Evolutionary conservation across 2,113 vertebrate species (phyloP).

Genomic region (Ploceus nigricollis): DNA sequence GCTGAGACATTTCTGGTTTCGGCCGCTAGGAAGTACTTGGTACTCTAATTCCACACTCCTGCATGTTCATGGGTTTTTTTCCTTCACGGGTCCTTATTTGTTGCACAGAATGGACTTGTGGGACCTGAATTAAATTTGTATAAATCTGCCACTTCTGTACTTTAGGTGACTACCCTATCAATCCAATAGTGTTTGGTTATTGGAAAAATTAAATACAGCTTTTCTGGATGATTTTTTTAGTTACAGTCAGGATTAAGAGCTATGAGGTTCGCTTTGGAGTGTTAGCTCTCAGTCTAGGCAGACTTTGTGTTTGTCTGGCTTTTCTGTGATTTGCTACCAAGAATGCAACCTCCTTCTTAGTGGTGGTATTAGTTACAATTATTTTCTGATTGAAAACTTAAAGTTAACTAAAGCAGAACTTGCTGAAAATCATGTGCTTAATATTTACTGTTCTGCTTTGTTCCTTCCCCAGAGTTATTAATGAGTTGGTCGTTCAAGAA

Average conservation of each 20-base stretch:
- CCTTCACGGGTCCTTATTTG: neutral
- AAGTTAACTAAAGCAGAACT: constrained; percentile 7
- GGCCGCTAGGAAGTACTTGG: neutral
- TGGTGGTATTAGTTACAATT: neutral
- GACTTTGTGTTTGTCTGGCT: neutral
- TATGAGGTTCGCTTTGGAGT: neutral
- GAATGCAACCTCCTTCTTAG: neutral
- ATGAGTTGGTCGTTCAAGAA: constrained; percentile 10
- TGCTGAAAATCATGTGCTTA: constrained; percentile 40
- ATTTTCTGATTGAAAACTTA: constrained; percentile 7
- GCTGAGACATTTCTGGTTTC: neutral
- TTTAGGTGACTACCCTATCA: neutral
- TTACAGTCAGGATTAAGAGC: neutral
- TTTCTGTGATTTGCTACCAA: neutral
- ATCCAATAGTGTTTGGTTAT: neutral
- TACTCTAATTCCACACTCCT: neutral
- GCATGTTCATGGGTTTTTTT: fast-evolving
- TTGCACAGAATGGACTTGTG: neutral
- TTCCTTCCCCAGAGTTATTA: constrained; percentile 33
- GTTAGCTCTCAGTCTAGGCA: neutral
- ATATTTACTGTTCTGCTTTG: constrained; percentile 30
- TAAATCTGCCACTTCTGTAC: neutral
- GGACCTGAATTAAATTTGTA: neutral
- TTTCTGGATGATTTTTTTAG: neutral
- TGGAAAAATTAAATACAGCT: neutral